Evolutionary conservation across 2,797 vertebrate genomes (phyloP), one percentile per base, ranked within the genome.

Genomic region (Gorsachius magnificus): DNA sequence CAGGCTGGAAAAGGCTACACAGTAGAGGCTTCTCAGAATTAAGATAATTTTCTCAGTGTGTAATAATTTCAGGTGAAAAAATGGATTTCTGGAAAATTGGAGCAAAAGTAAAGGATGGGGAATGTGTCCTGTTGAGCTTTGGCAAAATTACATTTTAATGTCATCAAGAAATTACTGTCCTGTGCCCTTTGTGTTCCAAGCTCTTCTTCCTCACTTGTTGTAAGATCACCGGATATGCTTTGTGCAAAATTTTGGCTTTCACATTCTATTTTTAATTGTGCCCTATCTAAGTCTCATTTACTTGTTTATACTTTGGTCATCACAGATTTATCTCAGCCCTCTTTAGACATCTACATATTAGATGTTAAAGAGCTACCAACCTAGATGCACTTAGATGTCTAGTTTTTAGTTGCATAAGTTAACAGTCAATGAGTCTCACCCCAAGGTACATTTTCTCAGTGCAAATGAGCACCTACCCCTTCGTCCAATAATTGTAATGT

Each of bases 11-110:
- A 89, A 71, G 28, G 18, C 25, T 89, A n/a, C 41, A 83, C 8
- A 48, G 50, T 63, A 22, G 31, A 82, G 20, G 13, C 3, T 82
- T 94, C 77, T 90, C 24, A 57, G 78, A 89, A 95, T 89, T 87
- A 71, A 84, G 45, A 61, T 60, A 35, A 74, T 95, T 94, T 96
- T 90, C 80, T 89, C 6, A 1, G 26, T 87, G 25, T 77, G 41
- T 31, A 75, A 75, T 89, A 89, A 92, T 89, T 87, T 90, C 56
- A 68, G 41, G 29, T 65, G 60, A 87, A 93, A 93, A 89, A 83
- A 2, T 78, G 4, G 14, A 75, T 93, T 96, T 91, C 78, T 94
- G 68, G 35, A 65, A 87, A 95, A 70, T 28, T 6, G 75, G 35
- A 63, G 53, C 31, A 74, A 36, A 84, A 79, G 38, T 45, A 82